Conservation (phyloP, 2,888 invertebrate species). For the Troilus luridus region DNA sequence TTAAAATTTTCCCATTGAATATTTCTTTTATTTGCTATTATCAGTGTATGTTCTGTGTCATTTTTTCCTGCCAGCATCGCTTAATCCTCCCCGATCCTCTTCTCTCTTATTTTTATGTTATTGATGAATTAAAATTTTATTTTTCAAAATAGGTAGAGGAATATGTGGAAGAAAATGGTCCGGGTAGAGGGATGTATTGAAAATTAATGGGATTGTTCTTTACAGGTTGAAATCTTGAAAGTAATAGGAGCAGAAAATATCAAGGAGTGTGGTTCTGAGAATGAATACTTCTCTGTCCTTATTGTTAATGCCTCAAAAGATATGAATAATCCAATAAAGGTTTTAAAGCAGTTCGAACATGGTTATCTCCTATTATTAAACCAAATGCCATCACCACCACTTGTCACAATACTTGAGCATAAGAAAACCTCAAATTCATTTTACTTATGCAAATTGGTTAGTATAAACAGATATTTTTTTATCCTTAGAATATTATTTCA, state of each 20-base stretch:
- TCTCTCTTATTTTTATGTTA: not conserved
- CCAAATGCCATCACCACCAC: not conserved
- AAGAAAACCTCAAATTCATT: not conserved
- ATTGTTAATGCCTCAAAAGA: not conserved
- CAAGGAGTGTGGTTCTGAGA: not conserved
- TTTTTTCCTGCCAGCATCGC: too few species aligned
- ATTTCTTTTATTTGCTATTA: too few species aligned
- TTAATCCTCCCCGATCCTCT: too few species aligned
- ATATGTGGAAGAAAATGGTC: too few species aligned
- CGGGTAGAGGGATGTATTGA: not conserved
- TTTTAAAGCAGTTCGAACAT: not conserved
- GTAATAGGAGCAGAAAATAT: conserved; percentile 5
- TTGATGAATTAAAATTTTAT: not conserved
- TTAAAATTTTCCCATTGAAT: too few species aligned
- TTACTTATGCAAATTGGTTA: not conserved
- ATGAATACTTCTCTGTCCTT: not conserved
- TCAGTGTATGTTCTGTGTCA: too few species aligned
- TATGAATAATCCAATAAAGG: not conserved
- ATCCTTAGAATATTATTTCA: not conserved
- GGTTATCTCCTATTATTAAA: not conserved
- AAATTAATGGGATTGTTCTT: not conserved
- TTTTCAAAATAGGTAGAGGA: not conserved
- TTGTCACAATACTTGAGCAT: not conserved
- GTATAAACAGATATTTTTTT: not conserved
- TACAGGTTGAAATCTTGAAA: conserved; percentile 9